Base-by-base conservation (phyloP, 23 tunicate species). In the Oikopleura dioica region DNA sequence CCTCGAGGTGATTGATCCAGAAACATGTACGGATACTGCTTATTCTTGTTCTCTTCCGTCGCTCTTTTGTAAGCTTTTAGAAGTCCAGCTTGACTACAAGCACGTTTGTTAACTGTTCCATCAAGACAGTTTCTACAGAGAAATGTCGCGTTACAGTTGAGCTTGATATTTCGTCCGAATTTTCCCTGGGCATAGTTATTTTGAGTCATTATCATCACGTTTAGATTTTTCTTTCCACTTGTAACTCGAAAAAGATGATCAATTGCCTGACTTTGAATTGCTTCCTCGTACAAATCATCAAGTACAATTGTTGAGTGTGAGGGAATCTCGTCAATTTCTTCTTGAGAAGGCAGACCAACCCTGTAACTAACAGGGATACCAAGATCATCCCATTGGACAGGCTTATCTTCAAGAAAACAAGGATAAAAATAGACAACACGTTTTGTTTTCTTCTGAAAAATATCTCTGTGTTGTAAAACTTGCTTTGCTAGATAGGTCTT, bases 241-340 rank as follows among this genome's bases (percentile, higher is more conserved):
- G 26, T 63, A 63, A 63, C 72, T 12, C 72, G 72, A 63, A 63
- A 63, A 21, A 63, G 33, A 31, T 63, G 72, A 63, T 63, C 72
- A 16, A 63, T 63, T 21, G 72, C 72, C 2, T 23, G 26, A 21
- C 30, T 12, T 16, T 63, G 16, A 2, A 63, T 28, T 63, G 72
- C 72, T 23, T 63, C 72, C 16, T 63, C 72, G 33, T 16, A 63
- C 4, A 23, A 12, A 31, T 63, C 72, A 28, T 63, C 72, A 21
- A 63, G 16, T 12, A 63, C 72, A 28, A 63, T n/a, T n/a, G n/a
- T n/a, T n/a, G n/a, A n/a, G n/a, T n/a, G n/a, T n/a, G n/a, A n/a
- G n/a, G n/a, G n/a, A n/a, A n/a, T n/a, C n/a, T n/a, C n/a, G n/a
- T n/a, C n/a, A n/a, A n/a, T n/a, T n/a, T 63, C 72, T 63, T 24